These are phyloP conservation scores for Ormia ochracea DNA, from an alignment of 2,888 invertebrate species.

Conservation along the genomic window DNA sequence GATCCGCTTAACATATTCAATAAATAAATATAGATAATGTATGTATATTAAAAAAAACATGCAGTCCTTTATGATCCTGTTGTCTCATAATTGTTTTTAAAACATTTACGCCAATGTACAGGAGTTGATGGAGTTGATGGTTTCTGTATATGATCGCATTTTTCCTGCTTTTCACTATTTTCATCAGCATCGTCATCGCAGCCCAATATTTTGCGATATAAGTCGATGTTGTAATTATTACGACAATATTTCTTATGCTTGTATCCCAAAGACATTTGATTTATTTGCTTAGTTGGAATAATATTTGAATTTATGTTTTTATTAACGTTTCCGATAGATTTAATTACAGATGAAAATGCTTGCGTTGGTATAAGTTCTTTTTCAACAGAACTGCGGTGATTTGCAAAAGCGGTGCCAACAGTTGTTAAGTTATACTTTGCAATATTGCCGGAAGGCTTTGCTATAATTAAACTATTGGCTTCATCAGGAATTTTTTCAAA, in stretches of 20 bases:
- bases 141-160: slow-evolving; percentile 1
- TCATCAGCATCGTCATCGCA: slow-evolving; percentile 66
- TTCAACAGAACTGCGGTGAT: not conserved
- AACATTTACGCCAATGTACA: slow-evolving; percentile 78
- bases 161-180: slow-evolving; percentile 25
- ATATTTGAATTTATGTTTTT: slow-evolving; percentile 65
- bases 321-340: slow-evolving; percentile 73
- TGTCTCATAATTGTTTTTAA: slow-evolving; percentile 68
- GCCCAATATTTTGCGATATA: slow-evolving; percentile 70
- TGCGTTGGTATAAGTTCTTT: slow-evolving; percentile 1
- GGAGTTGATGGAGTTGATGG: slow-evolving; percentile 39
- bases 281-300: slow-evolving; percentile 6
- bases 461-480: not conserved
- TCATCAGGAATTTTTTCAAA: not conserved
- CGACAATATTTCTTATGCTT: slow-evolving; percentile 46
- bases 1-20: too few relatives aligned
- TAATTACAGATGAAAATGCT: slow-evolving; percentile 69
- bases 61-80: slow-evolving; percentile 7
- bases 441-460: not conserved
- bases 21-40: too few relatives aligned
- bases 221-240: slow-evolving; percentile 64
- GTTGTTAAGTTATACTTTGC: not conserved
- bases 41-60: too few relatives aligned
- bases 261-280: slow-evolving; percentile 13
- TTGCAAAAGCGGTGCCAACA: not conserved